Conservation (phyloP, 2,797 vertebrate species). For the Tenualosa thibaudeaui region DNA sequence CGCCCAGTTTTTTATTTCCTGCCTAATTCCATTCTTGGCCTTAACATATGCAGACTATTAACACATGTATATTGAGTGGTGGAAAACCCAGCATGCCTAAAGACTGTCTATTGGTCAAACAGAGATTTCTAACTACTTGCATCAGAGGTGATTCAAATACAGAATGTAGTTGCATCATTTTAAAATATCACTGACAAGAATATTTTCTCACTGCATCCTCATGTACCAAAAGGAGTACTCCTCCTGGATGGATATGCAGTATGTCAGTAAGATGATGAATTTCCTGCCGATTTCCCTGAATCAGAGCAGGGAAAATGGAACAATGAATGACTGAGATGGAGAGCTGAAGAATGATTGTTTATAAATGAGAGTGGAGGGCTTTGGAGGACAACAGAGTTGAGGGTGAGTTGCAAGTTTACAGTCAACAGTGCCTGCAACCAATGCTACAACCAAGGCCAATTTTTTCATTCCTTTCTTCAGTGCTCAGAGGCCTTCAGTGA, state of each 20-base stretch:
- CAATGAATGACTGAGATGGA: neutral
- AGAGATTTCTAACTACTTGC: neutral
- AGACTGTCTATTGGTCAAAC: neutral
- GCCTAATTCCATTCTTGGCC: neutral
- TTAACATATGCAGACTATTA: too few species aligned
- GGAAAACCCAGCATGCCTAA: neutral
- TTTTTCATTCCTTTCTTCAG: too few species aligned
- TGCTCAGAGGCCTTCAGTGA: too few species aligned
- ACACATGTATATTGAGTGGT: neutral
- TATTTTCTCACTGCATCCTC: neutral
- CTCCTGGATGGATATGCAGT: neutral
- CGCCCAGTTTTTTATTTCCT: neutral
- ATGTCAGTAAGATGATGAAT: neutral
- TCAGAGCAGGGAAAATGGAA: neutral
- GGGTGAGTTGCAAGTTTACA: too few species aligned
- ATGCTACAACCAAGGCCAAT: too few species aligned
- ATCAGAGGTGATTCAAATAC: neutral
- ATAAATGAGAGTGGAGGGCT: neutral
- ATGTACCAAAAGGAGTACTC: neutral
- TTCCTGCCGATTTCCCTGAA: neutral
- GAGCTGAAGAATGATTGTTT: neutral
- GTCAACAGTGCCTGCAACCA: too few species aligned
- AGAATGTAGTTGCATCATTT: neutral
- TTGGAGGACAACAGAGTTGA: neutral
- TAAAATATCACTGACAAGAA: neutral